phyloP scores from a whole-genome alignment of 2,797 vertebrate species.

The Setipinna tenuifilis region DNA sequence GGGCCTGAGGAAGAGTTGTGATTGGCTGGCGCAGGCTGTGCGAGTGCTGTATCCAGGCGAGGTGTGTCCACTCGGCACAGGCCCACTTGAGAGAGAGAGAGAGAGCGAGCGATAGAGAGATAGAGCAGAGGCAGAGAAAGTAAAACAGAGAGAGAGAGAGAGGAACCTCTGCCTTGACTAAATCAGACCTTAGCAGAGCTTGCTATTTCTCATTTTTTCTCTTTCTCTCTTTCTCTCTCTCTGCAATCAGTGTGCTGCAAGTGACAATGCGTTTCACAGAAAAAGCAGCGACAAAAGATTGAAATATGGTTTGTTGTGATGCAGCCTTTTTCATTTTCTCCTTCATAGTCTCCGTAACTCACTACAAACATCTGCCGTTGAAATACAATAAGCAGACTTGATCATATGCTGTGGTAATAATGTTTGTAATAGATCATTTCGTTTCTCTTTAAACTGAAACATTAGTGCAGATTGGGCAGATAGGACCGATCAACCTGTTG shows the following conservation, averaged over 20 bases:
- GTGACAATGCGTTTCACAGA: neutral
- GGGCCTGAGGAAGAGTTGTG: constrained; percentile 68
- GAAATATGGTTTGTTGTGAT: neutral
- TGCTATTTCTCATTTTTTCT: constrained; percentile 37
- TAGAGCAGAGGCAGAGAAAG: neutral
- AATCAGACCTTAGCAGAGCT: constrained; percentile 42
- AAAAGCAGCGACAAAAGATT: neutral
- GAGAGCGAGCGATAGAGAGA: neutral
- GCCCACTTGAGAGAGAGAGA: neutral
- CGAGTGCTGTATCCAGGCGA: constrained; percentile 77
- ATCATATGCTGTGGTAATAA: neutral
- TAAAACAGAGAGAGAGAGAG: neutral
- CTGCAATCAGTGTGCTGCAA: constrained; percentile 1
- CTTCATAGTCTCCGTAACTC: neutral
- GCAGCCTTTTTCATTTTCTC: neutral
- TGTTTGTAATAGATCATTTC: neutral
- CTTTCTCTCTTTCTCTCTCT: constrained; percentile 9
- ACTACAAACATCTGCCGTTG: neutral
- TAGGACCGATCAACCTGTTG: neutral
- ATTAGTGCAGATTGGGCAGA: neutral
- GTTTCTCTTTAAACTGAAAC: neutral
- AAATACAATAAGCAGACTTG: neutral
- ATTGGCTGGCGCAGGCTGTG: constrained; percentile 76
- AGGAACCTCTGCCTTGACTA: constrained; percentile 36
- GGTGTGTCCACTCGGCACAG: constrained; percentile 60